Base-by-base conservation (phyloP, 2,113 vertebrate genomes). In the Microtus ochrogaster region DNA sequence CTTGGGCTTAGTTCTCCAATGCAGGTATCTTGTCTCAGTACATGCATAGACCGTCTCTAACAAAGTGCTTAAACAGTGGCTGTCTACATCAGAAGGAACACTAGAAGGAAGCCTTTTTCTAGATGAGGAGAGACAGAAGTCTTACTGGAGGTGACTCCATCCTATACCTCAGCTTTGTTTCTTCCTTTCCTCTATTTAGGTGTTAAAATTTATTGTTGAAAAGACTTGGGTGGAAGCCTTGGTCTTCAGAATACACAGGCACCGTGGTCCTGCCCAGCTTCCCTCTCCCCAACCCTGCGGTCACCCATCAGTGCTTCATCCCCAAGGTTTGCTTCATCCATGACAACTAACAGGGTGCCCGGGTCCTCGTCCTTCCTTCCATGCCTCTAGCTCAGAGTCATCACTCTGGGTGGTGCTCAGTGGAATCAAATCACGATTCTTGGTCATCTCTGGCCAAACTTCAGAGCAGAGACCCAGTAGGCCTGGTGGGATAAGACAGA, bases 41-140 rank as follows among this genome's bases (percentile, higher is more conserved):
- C 66, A 52, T 83, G 55, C 36, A 0, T 21, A 28, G 82, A 61
- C 70, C 70, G n/a, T 5, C 84, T 70, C 4, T 89, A 93, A 87
- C 65, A 94, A 90, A 95, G 66, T 49, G 55, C 95, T 94, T 85
- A 94, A 52, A 73, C 91, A 95, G 79, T 78, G 41, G 36, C 82
- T 39, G 7, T 68, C 24, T 90, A 63, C 28, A 68, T 17, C 7
- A 91, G 9, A 85, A 63, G 9, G 87, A 63, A 30, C n/a, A 16
- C 12, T 63, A 28, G n/a, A 61, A 36, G 52, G 49, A 58, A 28
- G 39, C 13, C 39, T 65, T 14, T 44, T 65, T 33, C 39, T 26
- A 65, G 14, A 44, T 44, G n/a, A 84, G 33, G 12, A 58, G 26
- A 30, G 26, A 21, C 5, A 22, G 63, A 47, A 13, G 58, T 66